Percentiles rank a stretch among this genome's conserved stretches.
These are phyloP conservation scores for Cylas formicarius DNA, from an alignment of 1,140 invertebrate genomes.

Conservation along the genomic window DNA sequence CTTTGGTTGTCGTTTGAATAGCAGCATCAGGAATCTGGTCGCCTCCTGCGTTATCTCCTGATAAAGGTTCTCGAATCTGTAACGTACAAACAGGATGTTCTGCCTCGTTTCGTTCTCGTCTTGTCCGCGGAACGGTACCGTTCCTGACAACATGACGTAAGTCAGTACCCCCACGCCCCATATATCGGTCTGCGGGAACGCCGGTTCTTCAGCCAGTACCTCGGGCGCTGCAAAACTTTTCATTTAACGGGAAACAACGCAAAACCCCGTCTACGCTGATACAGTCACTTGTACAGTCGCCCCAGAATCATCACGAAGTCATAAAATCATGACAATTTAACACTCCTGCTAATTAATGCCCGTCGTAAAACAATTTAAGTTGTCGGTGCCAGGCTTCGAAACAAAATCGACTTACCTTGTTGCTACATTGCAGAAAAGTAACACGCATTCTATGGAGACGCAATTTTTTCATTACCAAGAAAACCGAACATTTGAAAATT, in stretches of 20 bases:
- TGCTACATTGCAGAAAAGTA: no score
- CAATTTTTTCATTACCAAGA: no score
- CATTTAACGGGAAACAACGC: constrained; percentile 2
- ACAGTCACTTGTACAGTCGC: no score
- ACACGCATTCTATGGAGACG: no score
- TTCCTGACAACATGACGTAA: constrained; percentile 91
- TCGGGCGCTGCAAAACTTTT: constrained; percentile 72
- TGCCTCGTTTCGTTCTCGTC: constrained; percentile 78
- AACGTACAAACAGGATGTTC: constrained; percentile 89
- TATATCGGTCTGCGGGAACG: constrained; percentile 86
- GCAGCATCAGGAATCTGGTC: constrained; percentile 87
- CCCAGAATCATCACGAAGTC: no score
- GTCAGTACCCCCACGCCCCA: constrained; percentile 91
- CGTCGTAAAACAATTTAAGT: no score
- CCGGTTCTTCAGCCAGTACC: constrained; percentile 76
- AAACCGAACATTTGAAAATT: no score
- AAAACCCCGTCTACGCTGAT: no score
- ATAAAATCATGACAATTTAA: no score
- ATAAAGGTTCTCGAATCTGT: constrained; percentile 88
- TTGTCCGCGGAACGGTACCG: constrained; percentile 82
- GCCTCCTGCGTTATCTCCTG: constrained; percentile 92
- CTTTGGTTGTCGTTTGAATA: constrained; percentile 90
- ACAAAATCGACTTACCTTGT: no score
- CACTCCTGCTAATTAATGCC: no score
- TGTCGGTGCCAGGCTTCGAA: no score